These are phyloP conservation scores for Lethrus apterus DNA, from an alignment of 1,140 invertebrate species.

Conservation along the genomic window DNA sequence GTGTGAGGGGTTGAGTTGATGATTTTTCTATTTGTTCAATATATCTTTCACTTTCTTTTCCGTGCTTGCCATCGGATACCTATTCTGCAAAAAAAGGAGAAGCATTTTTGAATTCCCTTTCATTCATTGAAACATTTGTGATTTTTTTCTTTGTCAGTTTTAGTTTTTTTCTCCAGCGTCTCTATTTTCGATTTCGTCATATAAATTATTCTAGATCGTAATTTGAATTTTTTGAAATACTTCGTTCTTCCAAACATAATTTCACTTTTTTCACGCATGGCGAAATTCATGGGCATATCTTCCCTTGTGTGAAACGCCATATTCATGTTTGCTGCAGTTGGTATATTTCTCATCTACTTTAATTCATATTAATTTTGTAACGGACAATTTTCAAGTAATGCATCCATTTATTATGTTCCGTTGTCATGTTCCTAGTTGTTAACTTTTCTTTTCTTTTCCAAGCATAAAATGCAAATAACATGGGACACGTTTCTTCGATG, in stretches of 20 bases:
- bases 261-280: conserved; percentile 4
- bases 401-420: background rate
- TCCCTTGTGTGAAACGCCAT: background rate
- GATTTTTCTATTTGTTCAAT: too few species aligned
- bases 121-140: background rate
- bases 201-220: background rate
- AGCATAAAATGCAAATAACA: conserved; percentile 11
- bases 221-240: background rate
- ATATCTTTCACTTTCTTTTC: too few species aligned
- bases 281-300: too few species aligned
- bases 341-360: background rate
- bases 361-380: background rate
- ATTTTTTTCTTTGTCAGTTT: background rate
- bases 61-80: background rate
- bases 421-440: too few species aligned
- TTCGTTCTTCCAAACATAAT: background rate
- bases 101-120: background rate
- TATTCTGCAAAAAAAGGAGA: background rate
- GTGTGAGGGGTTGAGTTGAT: too few species aligned
- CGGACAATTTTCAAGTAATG: background rate
- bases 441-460: background rate
- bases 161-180: background rate
- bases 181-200: background rate
- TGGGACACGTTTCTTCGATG: conserved; percentile 8
- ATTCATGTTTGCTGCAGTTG: background rate